phyloP scores from a whole-genome alignment of 2,888 invertebrate species.

The Noctuana brunneofusca region DNA sequence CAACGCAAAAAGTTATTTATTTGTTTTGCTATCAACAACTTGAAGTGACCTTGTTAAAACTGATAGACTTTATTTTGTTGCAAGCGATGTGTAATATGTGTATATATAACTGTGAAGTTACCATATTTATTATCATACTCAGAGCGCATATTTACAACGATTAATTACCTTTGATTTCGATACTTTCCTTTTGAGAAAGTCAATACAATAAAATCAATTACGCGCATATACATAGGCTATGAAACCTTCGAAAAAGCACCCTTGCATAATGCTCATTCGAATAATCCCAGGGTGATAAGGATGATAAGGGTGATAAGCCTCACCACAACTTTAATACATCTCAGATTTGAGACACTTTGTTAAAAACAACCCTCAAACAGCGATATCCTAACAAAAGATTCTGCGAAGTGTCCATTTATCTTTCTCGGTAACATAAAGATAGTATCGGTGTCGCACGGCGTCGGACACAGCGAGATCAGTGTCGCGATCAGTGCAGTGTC shows the following conservation, averaged over 20 bases:
- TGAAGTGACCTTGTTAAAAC: background rate
- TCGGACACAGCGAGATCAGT: conserved; percentile 26
- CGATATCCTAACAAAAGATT: conserved; percentile 43
- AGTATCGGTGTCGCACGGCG: conserved; percentile 15
- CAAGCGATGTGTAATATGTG: background rate
- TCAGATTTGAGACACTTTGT: background rate
- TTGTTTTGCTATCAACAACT: background rate
- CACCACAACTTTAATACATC: background rate
- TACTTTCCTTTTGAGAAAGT: no score
- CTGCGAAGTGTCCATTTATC: conserved; percentile 58
- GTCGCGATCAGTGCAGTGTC: conserved; percentile 28
- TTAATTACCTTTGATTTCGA: no score
- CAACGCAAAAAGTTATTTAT: conserved; percentile 7
- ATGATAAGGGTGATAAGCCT: no score
- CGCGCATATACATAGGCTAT: no score
- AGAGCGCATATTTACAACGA: no score
- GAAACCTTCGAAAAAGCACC: no score
- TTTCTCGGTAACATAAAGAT: conserved; percentile 53
- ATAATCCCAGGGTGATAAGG: no score
- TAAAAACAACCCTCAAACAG: background rate
- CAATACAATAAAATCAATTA: no score
- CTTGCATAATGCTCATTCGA: no score
- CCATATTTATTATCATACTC: no score
- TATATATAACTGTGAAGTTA: no score
- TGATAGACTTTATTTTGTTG: background rate